Evolutionary conservation across 2,888 invertebrate species (phyloP), one percentile per base, ranked within the genome.

Genomic region (Ganaspis brasiliensis): DNA sequence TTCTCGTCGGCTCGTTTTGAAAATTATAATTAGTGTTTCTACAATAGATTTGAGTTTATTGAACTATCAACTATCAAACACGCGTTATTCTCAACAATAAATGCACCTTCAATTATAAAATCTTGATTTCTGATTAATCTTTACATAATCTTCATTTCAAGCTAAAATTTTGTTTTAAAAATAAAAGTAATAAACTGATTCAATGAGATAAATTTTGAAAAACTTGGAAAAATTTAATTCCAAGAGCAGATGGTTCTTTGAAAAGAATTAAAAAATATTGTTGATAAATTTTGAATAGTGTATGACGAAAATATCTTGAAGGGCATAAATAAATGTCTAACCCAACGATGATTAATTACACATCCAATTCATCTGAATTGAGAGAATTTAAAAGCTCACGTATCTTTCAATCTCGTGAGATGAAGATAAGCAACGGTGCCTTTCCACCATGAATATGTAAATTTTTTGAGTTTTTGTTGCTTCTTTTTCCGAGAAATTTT

Each of bases 11-110:
- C 72, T 75, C 67, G 31, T 77, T 75, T 76, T 79, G 67, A 71
- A 72, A 77, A 78, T 82, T 81, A 72, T 76, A 81, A 82, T 82
- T 82, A 77, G 74, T 55, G 72, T 72, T 77, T 80, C 74, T 75
- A 78, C 52, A 49, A 67, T 67, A 40, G 45, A 24, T 67, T 14
- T n/a, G 21, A n/a, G 45, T 45, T 67, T 67, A 45, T 67, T 24
- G 45, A 67, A n/a, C 67, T 40, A 24, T 19, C 24, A 37, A 10
- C 24, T 40, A 67, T 67, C 40, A 40, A 67, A 67, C 21, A 40
- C 12, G 63, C 40, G 59, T 59, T 59, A 31, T 31, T 31, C 6
- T 31, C 40, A 40, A 37, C 40, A 14, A 40, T 40, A 67, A 45
- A 24, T 24, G 67, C 3, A 67, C 67, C 45, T 26, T 45, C 45